A percentile compares a stretch with the other conserved stretches of the same genome.
phyloP scores from a whole-genome alignment of 2,888 invertebrate genomes.

The Rhorus exstirpatorius region DNA sequence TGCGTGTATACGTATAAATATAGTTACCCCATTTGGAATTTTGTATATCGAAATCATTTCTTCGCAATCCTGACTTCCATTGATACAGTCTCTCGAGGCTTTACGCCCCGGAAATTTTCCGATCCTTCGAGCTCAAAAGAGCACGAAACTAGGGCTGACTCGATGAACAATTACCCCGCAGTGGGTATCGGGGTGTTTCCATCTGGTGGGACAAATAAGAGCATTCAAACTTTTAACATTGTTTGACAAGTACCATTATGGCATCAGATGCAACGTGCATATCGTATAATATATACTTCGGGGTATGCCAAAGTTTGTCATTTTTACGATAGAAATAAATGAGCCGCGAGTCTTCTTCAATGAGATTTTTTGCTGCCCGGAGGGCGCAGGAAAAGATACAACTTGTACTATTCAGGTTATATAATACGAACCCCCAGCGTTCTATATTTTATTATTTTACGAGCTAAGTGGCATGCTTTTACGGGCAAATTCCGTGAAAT shows the following conservation, averaged over 20 bases:
- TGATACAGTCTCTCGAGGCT: background rate
- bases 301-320: slow-evolving; percentile 20
- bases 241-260: slow-evolving; percentile 25
- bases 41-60: slow-evolving; percentile 51
- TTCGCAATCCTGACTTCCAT: slow-evolving; percentile 1
- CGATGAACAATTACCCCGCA: slow-evolving; percentile 62
- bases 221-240: slow-evolving; percentile 55
- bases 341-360: background rate
- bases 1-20: slow-evolving; percentile 17
- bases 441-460: slow-evolving; percentile 2
- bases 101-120: slow-evolving; percentile 48
- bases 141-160: slow-evolving; percentile 51
- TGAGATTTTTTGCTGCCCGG: background rate
- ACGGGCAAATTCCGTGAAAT: background rate
- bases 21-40: slow-evolving; percentile 37
- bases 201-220: slow-evolving; percentile 24
- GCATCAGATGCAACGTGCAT: background rate
- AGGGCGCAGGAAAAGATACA: background rate
- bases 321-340: slow-evolving; percentile 21
- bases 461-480: background rate
- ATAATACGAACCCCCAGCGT: background rate
- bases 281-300: background rate
- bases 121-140: slow-evolving; percentile 59
- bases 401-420: background rate
- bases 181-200: slow-evolving; percentile 34